Evolutionary conservation across 2,888 invertebrate genomes (phyloP), one percentile per base, ranked within the genome.

Genomic region (Oscheius sp.): DNA sequence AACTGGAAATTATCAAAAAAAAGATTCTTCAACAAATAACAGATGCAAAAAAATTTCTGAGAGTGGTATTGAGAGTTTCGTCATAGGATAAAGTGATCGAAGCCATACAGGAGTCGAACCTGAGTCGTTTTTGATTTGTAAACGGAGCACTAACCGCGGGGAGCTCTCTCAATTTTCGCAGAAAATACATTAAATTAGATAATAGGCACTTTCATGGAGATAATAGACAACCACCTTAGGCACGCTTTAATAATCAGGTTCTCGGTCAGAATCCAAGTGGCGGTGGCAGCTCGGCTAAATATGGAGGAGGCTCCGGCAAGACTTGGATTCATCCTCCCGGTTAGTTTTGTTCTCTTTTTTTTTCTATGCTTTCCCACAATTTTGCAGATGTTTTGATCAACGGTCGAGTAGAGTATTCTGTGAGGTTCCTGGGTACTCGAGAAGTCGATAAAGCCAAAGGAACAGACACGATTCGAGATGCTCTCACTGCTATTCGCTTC

Each of bases 401-500:
- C 90, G 97, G 97, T 65, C 96, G 96, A 89, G 95, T 98, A 86
- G 96, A 95, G 72, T 98, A 97, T 92, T 93, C 96, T 91, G 97
- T 97, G 90, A 96, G 97, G 94, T 96, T 96, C 92, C 93, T 96
- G 90, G 98, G 98, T 86, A 94, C 94, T 89, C 95, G 95, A 68
- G 94, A 94, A 89, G 98, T 98, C 71, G 95, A 96, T 86, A 94
- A 95, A 90, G 94, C 97, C 35, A 97, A 98, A 91, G 98, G 98
- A 82, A 96, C 96, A 85, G 96, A 97, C 90, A 95, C 97, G 59
- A 96, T 98, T 7, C 96, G 96, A 90, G 97, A 97, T 89, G 96
- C 96, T 71, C 97, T 98, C 88, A 93, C 96, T 87, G 96, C 96
- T 89, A 92, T 98, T 84, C 80, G 85, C 9, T 89, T 87, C 73